Base-by-base conservation (phyloP, 2,888 invertebrate species). In the Sphinx pinastri region DNA sequence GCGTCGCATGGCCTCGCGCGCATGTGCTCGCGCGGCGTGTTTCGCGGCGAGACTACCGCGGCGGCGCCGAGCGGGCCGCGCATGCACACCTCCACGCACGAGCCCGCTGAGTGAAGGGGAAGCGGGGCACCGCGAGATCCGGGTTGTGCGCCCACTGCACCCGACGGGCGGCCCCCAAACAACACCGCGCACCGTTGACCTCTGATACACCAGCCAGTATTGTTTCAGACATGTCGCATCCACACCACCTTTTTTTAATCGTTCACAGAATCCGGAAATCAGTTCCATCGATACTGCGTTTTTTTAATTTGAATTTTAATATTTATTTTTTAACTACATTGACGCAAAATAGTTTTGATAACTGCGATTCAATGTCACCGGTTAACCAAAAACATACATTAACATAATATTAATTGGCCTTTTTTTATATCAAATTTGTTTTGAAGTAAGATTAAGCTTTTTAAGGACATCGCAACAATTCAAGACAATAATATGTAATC, bases 91-190 rank as follows among this genome's bases (percentile, higher is more conserved):
- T 85, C 86, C 88, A 87, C 88, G 87, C 87, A 85, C 84, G 87
- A 84, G 87, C 85, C 85, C 86, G 88, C 85, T 81, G 84, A 89
- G 93, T 92, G 93, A 93, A 93, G 93, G 93, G 93, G 93, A 91
- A 91, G 90, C 91, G 93, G 93, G 92, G 91, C 90, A 88, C 82
- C 77, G 81, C 87, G 81, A 93, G 93, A 93, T 93, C 93, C 93
- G 93, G 93, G 92, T 93, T 92, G 88, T 83, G 88, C 91, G 91
- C 92, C 91, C 92, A 92, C 91, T 90, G 91, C 90, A 89, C 86
- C 84, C 86, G 81, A 74, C 83, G 78, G 82, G 83, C 84, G 90
- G 89, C 90, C 90, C 90, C 90, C 90, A 90, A 88, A 89, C 87
- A 85, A 84, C 31, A 79, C 78, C 73, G 81, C 81, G 74, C 81